Base-by-base conservation (phyloP, 2,113 vertebrate genomes). In the Gambusia holbrooki region DNA sequence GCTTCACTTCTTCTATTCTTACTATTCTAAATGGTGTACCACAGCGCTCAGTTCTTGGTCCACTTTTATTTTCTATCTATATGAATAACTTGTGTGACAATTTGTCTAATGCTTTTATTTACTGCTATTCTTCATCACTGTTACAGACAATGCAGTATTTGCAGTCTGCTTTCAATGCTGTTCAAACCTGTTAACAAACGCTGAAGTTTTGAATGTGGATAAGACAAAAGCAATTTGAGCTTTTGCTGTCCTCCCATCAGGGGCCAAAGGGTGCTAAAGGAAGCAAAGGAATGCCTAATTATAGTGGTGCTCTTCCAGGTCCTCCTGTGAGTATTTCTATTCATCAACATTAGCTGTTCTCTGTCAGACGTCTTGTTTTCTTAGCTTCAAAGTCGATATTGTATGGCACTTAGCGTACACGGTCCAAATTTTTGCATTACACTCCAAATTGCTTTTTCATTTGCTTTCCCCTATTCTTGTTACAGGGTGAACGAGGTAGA, bases 211-310 rank as follows among this genome's bases (percentile, higher is more conserved):
- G 27, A 27, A 27, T 27, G 27, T 27, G 27, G 27, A 27, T 27
- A 27, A 27, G 27, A 27, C 27, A 27, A 27, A 27, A 27, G 27
- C 27, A 27, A 27, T 51, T 7, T 58, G 35, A 76, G 35, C 5
- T 5, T 62, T 62, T 48, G 17, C 11, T 72, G 7, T 81, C 4
- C 69, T 69, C 25, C 63, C 77, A 1, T 76, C 67, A 92, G 96
- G 96, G 96, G 62, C 66, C 75, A 66, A 92, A 76, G 54, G 96
- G 96, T 25, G 87, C 87, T 82, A 94, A 93, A 82, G 96, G 96
- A 90, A 90, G 92, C 69, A 96, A 97, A 91, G 96, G 96, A 94
- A 92, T 94, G 66, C 92, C 94, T 9, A n/a, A 87, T 0, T 91
- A 76, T 58, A 29, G 9, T 2, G 8, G 8, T 62, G 0, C 10